Evolutionary conservation across 2,797 vertebrate species (phyloP).

Genomic region (Gallinago nigripennis): DNA sequence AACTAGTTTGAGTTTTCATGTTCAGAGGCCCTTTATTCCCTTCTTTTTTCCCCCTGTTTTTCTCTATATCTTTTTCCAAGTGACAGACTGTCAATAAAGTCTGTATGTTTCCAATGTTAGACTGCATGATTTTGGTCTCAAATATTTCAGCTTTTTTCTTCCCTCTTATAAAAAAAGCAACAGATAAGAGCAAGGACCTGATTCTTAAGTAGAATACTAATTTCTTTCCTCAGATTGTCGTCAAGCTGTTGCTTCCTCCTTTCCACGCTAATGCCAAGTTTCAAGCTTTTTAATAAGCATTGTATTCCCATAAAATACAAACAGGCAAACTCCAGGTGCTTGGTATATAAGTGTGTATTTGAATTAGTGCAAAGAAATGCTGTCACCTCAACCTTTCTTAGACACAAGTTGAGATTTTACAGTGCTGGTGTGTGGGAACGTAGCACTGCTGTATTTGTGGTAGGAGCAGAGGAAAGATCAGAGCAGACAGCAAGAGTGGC

Average conservation of each 20-base stretch:
- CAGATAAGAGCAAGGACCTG: neutral
- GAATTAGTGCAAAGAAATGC: neutral
- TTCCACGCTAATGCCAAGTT: neutral
- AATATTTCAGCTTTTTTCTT: neutral
- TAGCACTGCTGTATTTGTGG: neutral
- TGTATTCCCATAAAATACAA: neutral
- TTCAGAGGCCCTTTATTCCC: neutral
- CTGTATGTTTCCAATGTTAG: neutral
- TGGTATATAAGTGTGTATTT: neutral
- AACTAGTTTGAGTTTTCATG: neutral
- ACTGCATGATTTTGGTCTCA: neutral
- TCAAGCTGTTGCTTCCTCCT: neutral
- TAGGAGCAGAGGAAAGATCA: neutral
- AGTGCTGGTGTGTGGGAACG: neutral
- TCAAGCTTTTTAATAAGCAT: slow-evolving; percentile 17
- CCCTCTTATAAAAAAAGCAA: neutral
- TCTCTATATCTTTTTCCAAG: neutral
- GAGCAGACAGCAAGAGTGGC: neutral
- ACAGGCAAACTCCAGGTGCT: neutral
- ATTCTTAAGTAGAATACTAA: neutral
- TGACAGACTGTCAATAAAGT: neutral
- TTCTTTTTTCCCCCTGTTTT: neutral
- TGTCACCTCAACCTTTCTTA: neutral
- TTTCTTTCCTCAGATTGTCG: neutral
- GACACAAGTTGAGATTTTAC: neutral